Evolutionary conservation across 2,113 vertebrate species (phyloP), one percentile per base, ranked within the genome.

Genomic region (Salvator merianae): DNA sequence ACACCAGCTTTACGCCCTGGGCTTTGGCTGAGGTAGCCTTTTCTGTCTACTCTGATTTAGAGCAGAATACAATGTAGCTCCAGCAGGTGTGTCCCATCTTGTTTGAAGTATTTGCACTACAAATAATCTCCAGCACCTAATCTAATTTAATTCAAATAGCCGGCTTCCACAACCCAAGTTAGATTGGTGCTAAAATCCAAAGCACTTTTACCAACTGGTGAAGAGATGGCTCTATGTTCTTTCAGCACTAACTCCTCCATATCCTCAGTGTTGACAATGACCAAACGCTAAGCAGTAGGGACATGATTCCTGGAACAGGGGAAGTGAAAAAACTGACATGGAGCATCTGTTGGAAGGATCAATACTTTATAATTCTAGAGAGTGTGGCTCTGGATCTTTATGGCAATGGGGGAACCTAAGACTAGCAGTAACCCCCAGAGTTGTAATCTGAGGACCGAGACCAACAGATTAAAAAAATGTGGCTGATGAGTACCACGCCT

Each of bases 61-160:
- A 3, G 38, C 65, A 74, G 66, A 53, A 30, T 59, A 88, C 86
- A 50, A 81, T 87, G 38, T 68, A 36, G 81, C 38, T 89, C 22
- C 79, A 87, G 47, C 91, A 88, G 66, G 90, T 83, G 84, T 14
- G 1, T 74, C 62, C 69, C 43, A 77, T 90, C 90, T 88, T 82
- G 50, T 47, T 85, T 87, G 65, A 76, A 77, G 28, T 3, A 34
- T 2, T n/a, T 83, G 80, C 65, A 69, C 40, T 87, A 85, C 80
- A 91, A 88, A 91, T 87, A 89, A 88, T 1, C 88, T 36, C 80
- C 84, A 71, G 68, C 14, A 62, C 65, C 50, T 68, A 84, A 92
- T 88, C 63, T 65, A 81, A 0, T 88, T 84, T 84, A 59, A 59
- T 85, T 91, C 76, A 89, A 20, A 76, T 70, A 86, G 88, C 78